Percentiles rank a stretch among this genome's conserved stretches.
Conservation (phyloP, 2,113 vertebrate species). For the Leuciscus idus region DNA sequence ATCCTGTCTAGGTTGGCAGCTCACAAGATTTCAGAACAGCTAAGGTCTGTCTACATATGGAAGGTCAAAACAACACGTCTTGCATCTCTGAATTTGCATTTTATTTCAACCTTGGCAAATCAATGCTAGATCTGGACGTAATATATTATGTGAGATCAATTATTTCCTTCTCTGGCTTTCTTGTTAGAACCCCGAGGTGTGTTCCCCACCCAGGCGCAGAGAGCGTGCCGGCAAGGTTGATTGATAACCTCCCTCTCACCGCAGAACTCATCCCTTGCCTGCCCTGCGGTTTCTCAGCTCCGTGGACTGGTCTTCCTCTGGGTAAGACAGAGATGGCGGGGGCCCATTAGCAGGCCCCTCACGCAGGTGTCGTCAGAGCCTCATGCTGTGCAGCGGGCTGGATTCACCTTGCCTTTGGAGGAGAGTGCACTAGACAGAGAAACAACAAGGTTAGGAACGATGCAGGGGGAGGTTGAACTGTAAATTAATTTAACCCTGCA, state of each 20-base stretch:
- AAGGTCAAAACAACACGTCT: neutral
- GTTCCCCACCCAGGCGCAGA: neutral
- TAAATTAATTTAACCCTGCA: conserved; percentile 1
- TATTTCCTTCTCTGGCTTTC: neutral
- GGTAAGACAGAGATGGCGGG: conserved; percentile 15
- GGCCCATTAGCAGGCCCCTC: conserved; percentile 46
- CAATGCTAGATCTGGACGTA: neutral
- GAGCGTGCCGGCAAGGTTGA: conserved; percentile 10
- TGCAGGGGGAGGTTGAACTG: conserved; percentile 16
- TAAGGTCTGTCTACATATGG: neutral
- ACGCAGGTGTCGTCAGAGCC: conserved; percentile 34
- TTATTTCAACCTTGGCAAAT: conserved; percentile 21
- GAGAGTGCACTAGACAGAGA: conserved; percentile 32
- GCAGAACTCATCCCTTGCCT: neutral
- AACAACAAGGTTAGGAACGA: conserved; percentile 20
- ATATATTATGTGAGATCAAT: conserved; percentile 38
- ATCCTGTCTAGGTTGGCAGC: neutral
- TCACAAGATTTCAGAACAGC: neutral
- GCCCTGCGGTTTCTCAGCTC: conserved; percentile 2
- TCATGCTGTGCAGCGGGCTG: conserved; percentile 7
- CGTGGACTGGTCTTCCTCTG: conserved; percentile 33
- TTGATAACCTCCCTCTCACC: conserved; percentile 24
- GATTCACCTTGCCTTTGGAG: conserved; percentile 44
- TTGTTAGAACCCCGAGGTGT: neutral
- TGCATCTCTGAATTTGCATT: conserved; percentile 1